Evolutionary conservation across 2,113 vertebrate species (phyloP).

Genomic region (Indicator indicator): DNA sequence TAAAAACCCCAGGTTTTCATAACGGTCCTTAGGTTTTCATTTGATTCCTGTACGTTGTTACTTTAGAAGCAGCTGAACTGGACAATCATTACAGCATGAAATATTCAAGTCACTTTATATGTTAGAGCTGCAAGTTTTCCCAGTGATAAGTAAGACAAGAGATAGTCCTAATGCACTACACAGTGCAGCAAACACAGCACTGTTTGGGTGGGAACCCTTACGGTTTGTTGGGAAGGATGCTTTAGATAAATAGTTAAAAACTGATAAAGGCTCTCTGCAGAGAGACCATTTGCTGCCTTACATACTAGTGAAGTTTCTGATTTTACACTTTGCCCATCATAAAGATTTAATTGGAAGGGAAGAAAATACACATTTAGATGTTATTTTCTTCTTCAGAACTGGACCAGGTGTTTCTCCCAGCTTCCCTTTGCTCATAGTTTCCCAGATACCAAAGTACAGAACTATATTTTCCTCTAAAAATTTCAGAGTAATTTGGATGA

Average conservation of each 20-base stretch:
- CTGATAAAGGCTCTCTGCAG: conserved; percentile 1
- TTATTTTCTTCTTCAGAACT: not conserved
- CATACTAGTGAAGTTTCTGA: conserved; percentile 26
- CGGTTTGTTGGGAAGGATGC: not conserved
- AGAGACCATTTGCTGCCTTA: conserved; percentile 16
- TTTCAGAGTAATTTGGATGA: not conserved
- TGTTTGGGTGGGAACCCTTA: conserved; percentile 4
- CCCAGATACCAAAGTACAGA: conserved; percentile 7
- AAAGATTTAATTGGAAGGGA: conserved; percentile 20
- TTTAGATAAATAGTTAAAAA: conserved; percentile 28
- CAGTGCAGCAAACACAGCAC: conserved; percentile 47
- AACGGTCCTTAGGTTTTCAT: conserved; percentile 65
- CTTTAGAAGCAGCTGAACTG: conserved; percentile 64
- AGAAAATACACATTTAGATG: not conserved
- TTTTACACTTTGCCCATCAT: conserved; percentile 29
- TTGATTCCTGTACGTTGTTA: conserved; percentile 33
- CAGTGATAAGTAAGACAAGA: conserved; percentile 24
- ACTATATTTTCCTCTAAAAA: conserved; percentile 26
- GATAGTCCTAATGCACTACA: not conserved
- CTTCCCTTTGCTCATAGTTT: not conserved
- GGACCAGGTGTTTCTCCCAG: not conserved
- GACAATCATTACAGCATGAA: conserved; percentile 59
- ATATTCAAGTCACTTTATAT: conserved; percentile 66
- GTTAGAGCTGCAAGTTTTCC: conserved; percentile 51
- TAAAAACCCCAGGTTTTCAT: conserved; percentile 13